phyloP scores from a whole-genome alignment of 2,113 vertebrate species.

The Choloepus hoffmanni region DNA sequence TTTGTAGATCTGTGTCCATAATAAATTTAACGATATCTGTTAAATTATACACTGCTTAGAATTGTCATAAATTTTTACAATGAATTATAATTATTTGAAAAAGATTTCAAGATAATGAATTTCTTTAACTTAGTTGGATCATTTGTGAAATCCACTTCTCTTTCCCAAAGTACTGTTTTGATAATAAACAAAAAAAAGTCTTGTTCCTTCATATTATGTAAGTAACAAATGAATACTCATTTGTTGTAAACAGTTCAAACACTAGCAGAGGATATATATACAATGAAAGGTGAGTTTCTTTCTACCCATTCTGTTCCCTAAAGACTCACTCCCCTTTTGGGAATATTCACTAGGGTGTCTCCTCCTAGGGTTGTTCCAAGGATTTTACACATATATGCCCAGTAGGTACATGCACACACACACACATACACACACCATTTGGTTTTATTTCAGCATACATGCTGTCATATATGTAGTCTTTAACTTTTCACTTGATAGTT shows the following conservation, averaged over 20 bases:
- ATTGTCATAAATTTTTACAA: background rate
- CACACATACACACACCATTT: background rate
- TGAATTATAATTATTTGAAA: conserved; percentile 13
- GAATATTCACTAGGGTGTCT: background rate
- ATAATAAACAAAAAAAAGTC: conserved; percentile 1
- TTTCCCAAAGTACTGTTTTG: background rate
- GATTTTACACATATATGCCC: background rate
- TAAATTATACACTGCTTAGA: background rate
- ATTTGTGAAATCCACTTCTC: background rate
- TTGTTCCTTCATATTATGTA: conserved; percentile 1
- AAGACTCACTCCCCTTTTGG: background rate
- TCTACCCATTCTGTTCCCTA: background rate
- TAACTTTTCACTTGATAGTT: background rate
- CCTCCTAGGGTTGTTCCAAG: background rate
- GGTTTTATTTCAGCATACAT: background rate
- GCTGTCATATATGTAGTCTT: background rate
- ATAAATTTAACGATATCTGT: background rate
- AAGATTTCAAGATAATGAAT: background rate
- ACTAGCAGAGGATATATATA: no score
- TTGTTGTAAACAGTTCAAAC: background rate
- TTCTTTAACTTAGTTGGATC: background rate
- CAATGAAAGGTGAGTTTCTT: background rate
- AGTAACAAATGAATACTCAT: background rate
- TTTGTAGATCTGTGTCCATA: background rate
- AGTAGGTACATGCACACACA: background rate